phyloP scores from a whole-genome alignment of 2,888 invertebrate genomes.

The Metellina segmentata region DNA sequence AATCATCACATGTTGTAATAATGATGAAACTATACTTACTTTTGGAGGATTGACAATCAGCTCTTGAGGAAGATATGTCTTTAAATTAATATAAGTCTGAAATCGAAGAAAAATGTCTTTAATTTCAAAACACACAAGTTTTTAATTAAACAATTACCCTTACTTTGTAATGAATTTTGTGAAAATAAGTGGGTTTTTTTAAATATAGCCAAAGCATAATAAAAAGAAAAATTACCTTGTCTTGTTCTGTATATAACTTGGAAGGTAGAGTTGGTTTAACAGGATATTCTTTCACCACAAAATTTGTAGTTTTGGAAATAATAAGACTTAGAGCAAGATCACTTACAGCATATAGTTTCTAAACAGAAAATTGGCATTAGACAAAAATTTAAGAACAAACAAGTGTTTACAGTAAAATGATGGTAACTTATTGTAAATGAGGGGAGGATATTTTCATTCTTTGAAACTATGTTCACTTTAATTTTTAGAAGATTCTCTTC shows the following conservation, averaged over 20 bases:
- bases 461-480: no score
- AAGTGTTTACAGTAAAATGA: no score
- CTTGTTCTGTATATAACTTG: conserved; percentile 83
- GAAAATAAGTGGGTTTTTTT: not conserved
- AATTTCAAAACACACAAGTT: not conserved
- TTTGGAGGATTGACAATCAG: conserved; percentile 84
- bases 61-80: conserved; percentile 89
- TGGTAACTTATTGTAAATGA: no score
- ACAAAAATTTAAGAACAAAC: not conserved
- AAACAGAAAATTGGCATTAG: conserved; percentile 78
- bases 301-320: conserved; percentile 91
- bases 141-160: not conserved
- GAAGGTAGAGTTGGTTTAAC: conserved; percentile 92
- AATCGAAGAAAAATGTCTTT: conserved; percentile 19
- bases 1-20: no score
- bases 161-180: not conserved
- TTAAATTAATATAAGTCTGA: conserved; percentile 77
- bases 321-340: conserved; percentile 96
- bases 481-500: no score
- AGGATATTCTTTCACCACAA: conserved; percentile 94
- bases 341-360: conserved; percentile 98
- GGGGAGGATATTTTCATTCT: no score
- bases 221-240: conserved; percentile 78
- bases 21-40: conserved; percentile 37
- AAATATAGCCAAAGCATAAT: not conserved